Evolutionary conservation across 2,113 vertebrate genomes (phyloP), one percentile per base, ranked within the genome.

Genomic region (Calcarius ornatus): DNA sequence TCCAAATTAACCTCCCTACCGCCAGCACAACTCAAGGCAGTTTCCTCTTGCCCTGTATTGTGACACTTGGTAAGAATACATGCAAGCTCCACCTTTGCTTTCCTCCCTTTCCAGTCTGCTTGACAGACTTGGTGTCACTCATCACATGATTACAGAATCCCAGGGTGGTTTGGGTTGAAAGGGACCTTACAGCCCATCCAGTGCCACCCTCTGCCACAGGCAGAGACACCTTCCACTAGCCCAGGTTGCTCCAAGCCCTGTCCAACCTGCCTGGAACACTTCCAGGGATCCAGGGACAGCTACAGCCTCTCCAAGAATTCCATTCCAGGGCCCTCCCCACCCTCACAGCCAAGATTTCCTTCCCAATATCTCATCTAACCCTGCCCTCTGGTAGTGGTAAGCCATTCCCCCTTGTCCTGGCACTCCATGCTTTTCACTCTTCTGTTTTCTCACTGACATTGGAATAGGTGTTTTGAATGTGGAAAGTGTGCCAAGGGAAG

Each of bases 171-270:
- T 61, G 25, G 14, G 30, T 7, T 38, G 24, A 6, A 45, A 54
- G 14, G 40, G 8, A 61, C 9, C 12, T 19, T 22, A 61, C 31
- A 82, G 5, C 24, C 6, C 14, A 54, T 47, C 30, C 37, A 33
- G 18, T 51, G 1, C 16, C 30, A n/a, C 7, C 1, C 6, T 5
- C 13, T 66, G 12, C 15, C 20, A 8, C 53, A 2, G 60, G 7
- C 69, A 38, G 38, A 1, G 28, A 45, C 28, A 60, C 9, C 8
- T 69, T 9, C 47, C 8, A 27, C 21, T 27, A 11, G 0, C 30
- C 63, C 54, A 37, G 21, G 5, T 6, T 82, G 40, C 14, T 61
- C 17, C 54, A 61, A 27, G 9, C 11, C 24, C 42, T 0, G 0
- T 57, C 24, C 61, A 66, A 0, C 18, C 10, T 61, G 47, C 40